A percentile compares a stretch with the other conserved stretches of the same genome.
Conservation (phyloP, 2,888 invertebrate species). For the Tanypteryx hageni region DNA sequence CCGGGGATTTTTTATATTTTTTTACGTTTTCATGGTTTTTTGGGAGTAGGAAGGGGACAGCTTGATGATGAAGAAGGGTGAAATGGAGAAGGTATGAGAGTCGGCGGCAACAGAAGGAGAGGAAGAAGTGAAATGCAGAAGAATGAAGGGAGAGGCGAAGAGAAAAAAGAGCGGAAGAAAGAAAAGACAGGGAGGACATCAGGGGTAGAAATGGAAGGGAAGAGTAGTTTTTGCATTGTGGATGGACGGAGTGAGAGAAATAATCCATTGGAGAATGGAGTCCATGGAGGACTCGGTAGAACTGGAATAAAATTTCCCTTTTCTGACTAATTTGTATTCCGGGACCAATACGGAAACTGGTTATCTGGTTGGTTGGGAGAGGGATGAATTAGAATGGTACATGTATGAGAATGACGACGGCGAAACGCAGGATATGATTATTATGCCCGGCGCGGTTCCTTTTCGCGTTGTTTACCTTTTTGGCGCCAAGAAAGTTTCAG, state of each 20-base stretch:
- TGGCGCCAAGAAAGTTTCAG: no score
- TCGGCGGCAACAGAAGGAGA: not conserved
- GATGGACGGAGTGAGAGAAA: not conserved
- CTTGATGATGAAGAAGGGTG: not conserved
- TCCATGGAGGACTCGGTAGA: no score
- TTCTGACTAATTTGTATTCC: no score
- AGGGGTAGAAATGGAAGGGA: not conserved
- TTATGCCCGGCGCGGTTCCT: no score
- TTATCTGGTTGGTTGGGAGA: no score
- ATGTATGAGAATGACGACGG: no score
- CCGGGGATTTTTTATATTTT: not conserved
- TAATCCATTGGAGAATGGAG: no score
- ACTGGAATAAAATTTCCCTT: no score
- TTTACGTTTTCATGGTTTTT: not conserved
- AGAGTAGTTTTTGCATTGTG: not conserved
- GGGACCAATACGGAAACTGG: no score
- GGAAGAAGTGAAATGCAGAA: not conserved
- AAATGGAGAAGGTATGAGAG: not conserved
- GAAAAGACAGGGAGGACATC: not conserved
- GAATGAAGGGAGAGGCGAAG: not conserved
- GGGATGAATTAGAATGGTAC: no score
- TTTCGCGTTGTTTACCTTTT: no score
- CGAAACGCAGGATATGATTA: no score
- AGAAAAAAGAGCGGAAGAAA: not conserved
- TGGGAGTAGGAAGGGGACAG: not conserved